These are phyloP conservation scores for Merodon equestris DNA, from an alignment of 2,888 invertebrate genomes.

Conservation along the genomic window DNA sequence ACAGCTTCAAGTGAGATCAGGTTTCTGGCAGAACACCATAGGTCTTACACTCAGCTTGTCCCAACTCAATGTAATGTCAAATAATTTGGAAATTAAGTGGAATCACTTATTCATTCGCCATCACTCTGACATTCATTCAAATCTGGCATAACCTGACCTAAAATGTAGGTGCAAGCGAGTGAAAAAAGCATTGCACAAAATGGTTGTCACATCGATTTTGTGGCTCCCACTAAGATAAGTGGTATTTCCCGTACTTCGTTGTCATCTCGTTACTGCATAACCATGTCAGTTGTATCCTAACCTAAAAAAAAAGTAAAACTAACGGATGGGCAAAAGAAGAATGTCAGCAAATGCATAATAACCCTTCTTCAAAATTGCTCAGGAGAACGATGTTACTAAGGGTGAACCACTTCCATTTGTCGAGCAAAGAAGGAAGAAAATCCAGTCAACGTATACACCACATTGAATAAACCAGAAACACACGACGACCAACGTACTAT, in stretches of 20 bases:
- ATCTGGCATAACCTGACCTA: slow-evolving; percentile 29
- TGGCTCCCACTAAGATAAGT: slow-evolving; percentile 41
- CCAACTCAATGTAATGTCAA: too few relatives aligned
- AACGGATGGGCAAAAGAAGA: slow-evolving; percentile 13
- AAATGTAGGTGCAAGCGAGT: slow-evolving; percentile 3
- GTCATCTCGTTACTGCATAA: slow-evolving; percentile 37
- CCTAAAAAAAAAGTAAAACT: slow-evolving; percentile 47
- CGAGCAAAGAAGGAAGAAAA: slow-evolving; percentile 41
- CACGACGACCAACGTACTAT: neutral
- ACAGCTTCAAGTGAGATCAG: slow-evolving; percentile 32
- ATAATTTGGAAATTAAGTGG: too few relatives aligned
- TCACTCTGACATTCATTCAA: slow-evolving; percentile 25
- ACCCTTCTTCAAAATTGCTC: slow-evolving; percentile 49
- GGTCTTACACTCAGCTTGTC: too few relatives aligned
- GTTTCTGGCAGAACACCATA: slow-evolving; percentile 24
- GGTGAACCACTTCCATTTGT: slow-evolving; percentile 35
- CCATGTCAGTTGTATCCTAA: slow-evolving; percentile 62
- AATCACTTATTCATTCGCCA: too few relatives aligned
- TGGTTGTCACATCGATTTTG: slow-evolving; percentile 64
- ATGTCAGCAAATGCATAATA: slow-evolving; percentile 31
- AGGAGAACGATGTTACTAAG: slow-evolving; percentile 18
- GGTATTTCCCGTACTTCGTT: slow-evolving; percentile 54
- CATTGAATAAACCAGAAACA: slow-evolving; percentile 42
- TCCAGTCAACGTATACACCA: slow-evolving; percentile 34
- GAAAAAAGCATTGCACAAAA: slow-evolving; percentile 42